phyloP scores from a whole-genome alignment of 1,140 invertebrate species.

The Dolichoris vasculosae region DNA sequence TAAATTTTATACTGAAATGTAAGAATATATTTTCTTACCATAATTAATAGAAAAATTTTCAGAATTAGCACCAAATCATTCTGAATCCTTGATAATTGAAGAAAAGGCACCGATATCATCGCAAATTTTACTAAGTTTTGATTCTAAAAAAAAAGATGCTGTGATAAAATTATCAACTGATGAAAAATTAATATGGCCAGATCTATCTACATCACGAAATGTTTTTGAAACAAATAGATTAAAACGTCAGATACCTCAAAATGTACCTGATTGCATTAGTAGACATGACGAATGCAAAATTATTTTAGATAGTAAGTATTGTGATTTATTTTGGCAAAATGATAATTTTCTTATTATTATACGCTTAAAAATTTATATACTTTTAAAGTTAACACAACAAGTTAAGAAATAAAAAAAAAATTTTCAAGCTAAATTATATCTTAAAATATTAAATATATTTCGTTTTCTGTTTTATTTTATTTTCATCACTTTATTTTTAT shows the following conservation, averaged over 20 bases:
- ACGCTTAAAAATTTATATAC: neutral
- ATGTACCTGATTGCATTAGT: neutral
- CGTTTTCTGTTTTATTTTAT: too few relatives aligned
- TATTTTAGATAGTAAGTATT: constrained; percentile 32
- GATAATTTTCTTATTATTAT: neutral
- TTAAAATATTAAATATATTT: too few relatives aligned
- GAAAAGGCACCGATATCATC: neutral
- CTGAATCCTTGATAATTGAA: neutral
- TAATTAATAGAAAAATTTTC: neutral
- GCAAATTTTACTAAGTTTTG: neutral
- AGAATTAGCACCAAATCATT: neutral
- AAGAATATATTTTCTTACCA: neutral
- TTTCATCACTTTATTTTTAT: too few relatives aligned
- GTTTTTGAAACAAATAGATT: neutral
- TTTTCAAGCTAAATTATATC: too few relatives aligned
- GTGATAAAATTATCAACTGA: neutral
- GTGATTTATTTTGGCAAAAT: neutral
- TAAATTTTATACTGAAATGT: too few relatives aligned
- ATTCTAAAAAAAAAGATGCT: neutral
- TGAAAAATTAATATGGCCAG: neutral
- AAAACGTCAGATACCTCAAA: constrained; percentile 36
- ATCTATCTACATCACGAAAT: neutral
- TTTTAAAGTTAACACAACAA: neutral
- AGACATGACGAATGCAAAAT: constrained; percentile 32
- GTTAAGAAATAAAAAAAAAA: neutral